Evolutionary conservation across 2,797 vertebrate genomes (phyloP).

Genomic region (Notolabrus celidotus): DNA sequence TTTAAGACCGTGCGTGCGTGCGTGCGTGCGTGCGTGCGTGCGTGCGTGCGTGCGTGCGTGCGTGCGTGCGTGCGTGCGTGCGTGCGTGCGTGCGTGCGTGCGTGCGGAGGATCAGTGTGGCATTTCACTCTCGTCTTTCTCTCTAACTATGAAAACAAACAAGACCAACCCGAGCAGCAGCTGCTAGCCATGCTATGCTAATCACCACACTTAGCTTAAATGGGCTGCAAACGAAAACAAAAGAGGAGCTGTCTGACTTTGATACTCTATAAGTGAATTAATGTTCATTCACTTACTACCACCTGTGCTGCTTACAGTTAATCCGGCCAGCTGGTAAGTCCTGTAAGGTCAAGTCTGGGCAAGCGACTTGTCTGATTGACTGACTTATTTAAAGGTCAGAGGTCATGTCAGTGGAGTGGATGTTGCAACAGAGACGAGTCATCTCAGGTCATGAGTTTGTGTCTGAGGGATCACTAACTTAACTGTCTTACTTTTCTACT

Average conservation of each 20-base stretch:
- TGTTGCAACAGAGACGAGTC: slow-evolving; percentile 1
- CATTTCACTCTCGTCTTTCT: slow-evolving; percentile 48
- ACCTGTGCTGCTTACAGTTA: not conserved
- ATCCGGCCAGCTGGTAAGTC: not conserved
- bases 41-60: slow-evolving; percentile 5
- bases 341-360: not conserved
- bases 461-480: not conserved
- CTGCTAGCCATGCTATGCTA: slow-evolving; percentile 8
- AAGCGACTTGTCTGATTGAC: not conserved
- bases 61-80: not conserved
- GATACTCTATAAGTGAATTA: not conserved
- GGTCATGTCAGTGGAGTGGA: slow-evolving; percentile 8
- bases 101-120: slow-evolving; percentile 39
- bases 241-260: not conserved
- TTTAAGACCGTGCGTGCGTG: not conserved
- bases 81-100: not conserved
- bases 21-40: not conserved
- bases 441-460: slow-evolving; percentile 19
- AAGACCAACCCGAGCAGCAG: not conserved
- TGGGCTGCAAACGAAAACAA: not conserved
- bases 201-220: slow-evolving; percentile 5
- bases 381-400: slow-evolving; percentile 22
- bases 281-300: not conserved
- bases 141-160: slow-evolving; percentile 37
- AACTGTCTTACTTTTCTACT: not conserved